phyloP scores from a whole-genome alignment of 2,888 invertebrate genomes.

The Tipula unca region DNA sequence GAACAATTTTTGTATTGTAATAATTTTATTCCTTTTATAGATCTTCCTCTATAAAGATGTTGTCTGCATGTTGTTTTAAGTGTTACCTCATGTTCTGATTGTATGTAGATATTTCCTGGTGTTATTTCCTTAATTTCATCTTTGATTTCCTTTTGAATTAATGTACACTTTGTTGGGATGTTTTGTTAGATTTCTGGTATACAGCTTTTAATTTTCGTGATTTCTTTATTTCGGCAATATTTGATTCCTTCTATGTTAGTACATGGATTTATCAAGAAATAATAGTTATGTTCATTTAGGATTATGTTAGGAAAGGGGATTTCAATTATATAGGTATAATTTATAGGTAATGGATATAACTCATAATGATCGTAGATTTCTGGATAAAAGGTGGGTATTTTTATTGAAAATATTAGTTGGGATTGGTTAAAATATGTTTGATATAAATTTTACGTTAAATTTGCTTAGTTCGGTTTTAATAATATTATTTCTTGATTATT shows the following conservation, averaged over 20 bases:
- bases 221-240: background rate
- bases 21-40: background rate
- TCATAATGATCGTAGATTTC: background rate
- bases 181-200: background rate
- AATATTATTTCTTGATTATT: background rate
- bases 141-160: background rate
- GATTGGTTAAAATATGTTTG: background rate
- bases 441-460: background rate
- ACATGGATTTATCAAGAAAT: background rate
- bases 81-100: background rate
- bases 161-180: background rate
- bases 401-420: background rate
- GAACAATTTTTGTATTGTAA: background rate
- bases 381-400: background rate
- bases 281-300: background rate
- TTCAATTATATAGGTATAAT: background rate
- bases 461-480: background rate
- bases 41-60: background rate
- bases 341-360: background rate
- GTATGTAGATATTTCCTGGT: background rate
- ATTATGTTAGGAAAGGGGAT: background rate
- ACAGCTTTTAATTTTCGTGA: background rate
- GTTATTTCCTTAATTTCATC: background rate
- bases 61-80: background rate
- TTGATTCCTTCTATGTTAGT: background rate